Percentiles rank a stretch among this genome's conserved stretches.
Evolutionary conservation across 2,797 vertebrate genomes (phyloP).

Genomic region (Crenuchus spilurus): DNA sequence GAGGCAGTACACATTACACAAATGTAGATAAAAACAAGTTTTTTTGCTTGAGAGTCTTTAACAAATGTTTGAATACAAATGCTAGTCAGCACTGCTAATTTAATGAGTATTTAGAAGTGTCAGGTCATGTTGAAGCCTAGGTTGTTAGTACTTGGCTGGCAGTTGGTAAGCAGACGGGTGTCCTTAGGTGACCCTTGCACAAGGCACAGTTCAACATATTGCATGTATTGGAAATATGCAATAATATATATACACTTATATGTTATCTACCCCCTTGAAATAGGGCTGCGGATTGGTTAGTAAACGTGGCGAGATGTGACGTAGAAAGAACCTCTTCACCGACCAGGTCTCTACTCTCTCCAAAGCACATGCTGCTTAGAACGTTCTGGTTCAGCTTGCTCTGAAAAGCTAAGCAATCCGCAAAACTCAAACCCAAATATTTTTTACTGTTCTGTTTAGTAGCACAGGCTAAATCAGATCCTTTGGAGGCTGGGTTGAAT

Average conservation of each 20-base stretch:
- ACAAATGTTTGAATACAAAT: not conserved
- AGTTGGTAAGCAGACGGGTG: constrained; percentile 56
- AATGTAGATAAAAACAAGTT: too few relatives aligned
- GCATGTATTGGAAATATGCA: constrained; percentile 30
- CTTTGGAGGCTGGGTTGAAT: constrained; percentile 34
- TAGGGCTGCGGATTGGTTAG: constrained; percentile 82
- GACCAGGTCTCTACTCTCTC: constrained; percentile 71
- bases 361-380: constrained; percentile 73
- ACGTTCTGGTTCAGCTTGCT: constrained; percentile 41
- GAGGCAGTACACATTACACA: not conserved
- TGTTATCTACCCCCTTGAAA: constrained; percentile 34
- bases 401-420: constrained; percentile 8
- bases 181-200: constrained; percentile 67
- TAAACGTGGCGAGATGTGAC: constrained; percentile 93
- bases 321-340: constrained; percentile 81
- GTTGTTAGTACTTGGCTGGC: constrained; percentile 55
- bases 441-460: constrained; percentile 2
- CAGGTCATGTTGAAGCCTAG: constrained; percentile 32
- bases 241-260: constrained; percentile 29
- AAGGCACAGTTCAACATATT: constrained; percentile 49
- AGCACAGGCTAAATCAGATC: constrained; percentile 19
- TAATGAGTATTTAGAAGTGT: constrained; percentile 22
- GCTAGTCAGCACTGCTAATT: not conserved
- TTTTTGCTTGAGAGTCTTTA: not conserved
- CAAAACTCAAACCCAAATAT: not conserved